Percentiles rank a stretch among this genome's conserved stretches.
Evolutionary conservation across 2,113 vertebrate genomes (phyloP).

Genomic region (Platysternon megacephalum): DNA sequence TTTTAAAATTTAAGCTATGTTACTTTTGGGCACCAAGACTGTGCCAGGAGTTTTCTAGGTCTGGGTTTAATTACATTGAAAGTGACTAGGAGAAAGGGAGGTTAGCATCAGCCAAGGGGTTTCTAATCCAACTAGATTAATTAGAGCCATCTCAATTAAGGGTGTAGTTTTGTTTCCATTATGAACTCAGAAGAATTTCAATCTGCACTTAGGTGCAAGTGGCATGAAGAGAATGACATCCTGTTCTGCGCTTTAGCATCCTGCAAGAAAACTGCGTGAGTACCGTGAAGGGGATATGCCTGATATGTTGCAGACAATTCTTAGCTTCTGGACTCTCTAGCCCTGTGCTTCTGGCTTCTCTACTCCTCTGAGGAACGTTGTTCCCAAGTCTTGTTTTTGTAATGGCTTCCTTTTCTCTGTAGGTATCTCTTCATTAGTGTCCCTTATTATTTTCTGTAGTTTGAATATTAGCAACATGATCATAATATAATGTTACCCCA

Average conservation of each 20-base stretch:
- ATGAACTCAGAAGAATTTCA: slow-evolving; percentile 1
- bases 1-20: neutral
- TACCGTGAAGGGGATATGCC: neutral
- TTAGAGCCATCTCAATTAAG: neutral
- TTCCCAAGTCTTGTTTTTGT: neutral
- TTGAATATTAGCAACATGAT: neutral
- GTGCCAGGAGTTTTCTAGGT: neutral
- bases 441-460: neutral
- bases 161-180: neutral
- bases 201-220: slow-evolving; percentile 77
- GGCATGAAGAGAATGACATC: slow-evolving; percentile 84
- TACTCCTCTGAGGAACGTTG: neutral
- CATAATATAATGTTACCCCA: neutral
- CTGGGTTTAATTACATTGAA: neutral
- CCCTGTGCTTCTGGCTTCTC: neutral
- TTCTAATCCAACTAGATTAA: neutral
- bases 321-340: neutral
- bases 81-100: neutral
- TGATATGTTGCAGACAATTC: rapidly evolving
- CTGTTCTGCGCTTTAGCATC: slow-evolving; percentile 82
- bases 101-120: neutral
- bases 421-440: neutral
- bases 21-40: neutral
- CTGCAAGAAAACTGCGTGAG: slow-evolving; percentile 84
- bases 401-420: neutral